These are phyloP conservation scores for Marronus borbonicus DNA, from an alignment of 2,888 invertebrate species.

Conservation along the genomic window DNA sequence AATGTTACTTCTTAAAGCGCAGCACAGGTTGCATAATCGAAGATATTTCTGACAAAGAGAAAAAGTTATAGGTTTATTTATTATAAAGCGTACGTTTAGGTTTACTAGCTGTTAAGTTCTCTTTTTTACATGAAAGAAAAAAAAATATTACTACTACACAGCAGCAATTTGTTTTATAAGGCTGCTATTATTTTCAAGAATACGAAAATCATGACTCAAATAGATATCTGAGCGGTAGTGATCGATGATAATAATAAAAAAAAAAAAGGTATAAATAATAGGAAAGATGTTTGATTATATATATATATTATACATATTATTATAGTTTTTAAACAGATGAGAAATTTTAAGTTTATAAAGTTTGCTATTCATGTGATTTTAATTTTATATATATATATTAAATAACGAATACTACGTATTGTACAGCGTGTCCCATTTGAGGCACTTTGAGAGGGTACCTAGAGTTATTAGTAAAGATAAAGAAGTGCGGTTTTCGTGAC, in stretches of 20 bases:
- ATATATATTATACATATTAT: slow-evolving; percentile 52
- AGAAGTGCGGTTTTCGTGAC: no score
- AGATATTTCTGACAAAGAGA: slow-evolving; percentile 53
- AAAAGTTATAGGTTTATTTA: slow-evolving; percentile 55
- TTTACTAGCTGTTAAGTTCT: slow-evolving; percentile 55
- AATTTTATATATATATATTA: slow-evolving; percentile 57
- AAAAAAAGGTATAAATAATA: slow-evolving; percentile 15
- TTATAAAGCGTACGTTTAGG: slow-evolving; percentile 52
- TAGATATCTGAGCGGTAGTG: slow-evolving; percentile 35
- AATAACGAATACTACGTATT: slow-evolving; percentile 58
- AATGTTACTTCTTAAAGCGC: slow-evolving; percentile 28
- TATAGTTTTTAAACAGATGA: slow-evolving; percentile 48
- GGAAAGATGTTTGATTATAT: slow-evolving; percentile 42
- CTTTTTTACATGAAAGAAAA: slow-evolving; percentile 52
- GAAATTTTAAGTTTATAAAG: slow-evolving; percentile 49
- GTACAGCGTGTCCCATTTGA: slow-evolving; percentile 31
- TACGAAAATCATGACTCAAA: slow-evolving; percentile 54
- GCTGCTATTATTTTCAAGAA: slow-evolving; percentile 37
- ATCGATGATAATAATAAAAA: slow-evolving; percentile 15
- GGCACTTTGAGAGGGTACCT: no score
- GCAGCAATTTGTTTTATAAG: slow-evolving; percentile 40
- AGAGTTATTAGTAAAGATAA: no score
- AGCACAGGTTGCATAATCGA: slow-evolving; percentile 30
- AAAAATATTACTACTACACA: slow-evolving; percentile 17
- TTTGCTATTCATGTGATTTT: slow-evolving; percentile 60